These are phyloP conservation scores for Zosterops hypoxanthus DNA, from an alignment of 2,113 vertebrate genomes.

Conservation along the genomic window DNA sequence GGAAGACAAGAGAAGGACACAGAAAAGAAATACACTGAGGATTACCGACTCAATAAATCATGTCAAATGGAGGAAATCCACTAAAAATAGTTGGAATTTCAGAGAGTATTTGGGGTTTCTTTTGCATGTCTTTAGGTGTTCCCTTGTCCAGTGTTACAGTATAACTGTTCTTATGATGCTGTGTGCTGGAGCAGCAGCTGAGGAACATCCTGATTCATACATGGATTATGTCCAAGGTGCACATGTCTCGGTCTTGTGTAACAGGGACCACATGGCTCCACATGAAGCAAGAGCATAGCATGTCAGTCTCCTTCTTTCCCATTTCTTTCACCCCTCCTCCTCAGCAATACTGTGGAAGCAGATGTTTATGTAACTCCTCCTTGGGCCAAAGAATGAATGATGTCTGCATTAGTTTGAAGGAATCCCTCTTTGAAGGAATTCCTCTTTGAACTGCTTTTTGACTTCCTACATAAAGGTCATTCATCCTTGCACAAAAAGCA, in stretches of 20 bases:
- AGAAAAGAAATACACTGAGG: not conserved
- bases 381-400: constrained; percentile 10
- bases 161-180: not conserved
- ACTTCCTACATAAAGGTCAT: not conserved
- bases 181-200: not conserved
- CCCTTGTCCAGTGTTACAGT: not conserved
- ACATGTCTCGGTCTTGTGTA: constrained; percentile 18
- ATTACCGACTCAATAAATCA: not conserved
- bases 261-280: not conserved
- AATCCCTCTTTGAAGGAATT: constrained; percentile 27
- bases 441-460: constrained; percentile 6
- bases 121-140: not conserved
- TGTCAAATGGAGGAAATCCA: not conserved
- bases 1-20: not conserved
- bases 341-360: not conserved
- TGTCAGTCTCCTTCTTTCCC: not conserved
- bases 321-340: not conserved
- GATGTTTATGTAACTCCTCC: not conserved
- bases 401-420: constrained; percentile 4
- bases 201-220: constrained; percentile 6
- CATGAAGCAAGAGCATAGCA: not conserved
- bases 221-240: constrained; percentile 35
- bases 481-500: not conserved
- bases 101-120: not conserved
- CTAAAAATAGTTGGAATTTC: not conserved